These are phyloP conservation scores for Morinoia aosen DNA, from an alignment of 2,888 invertebrate genomes.

Conservation along the genomic window DNA sequence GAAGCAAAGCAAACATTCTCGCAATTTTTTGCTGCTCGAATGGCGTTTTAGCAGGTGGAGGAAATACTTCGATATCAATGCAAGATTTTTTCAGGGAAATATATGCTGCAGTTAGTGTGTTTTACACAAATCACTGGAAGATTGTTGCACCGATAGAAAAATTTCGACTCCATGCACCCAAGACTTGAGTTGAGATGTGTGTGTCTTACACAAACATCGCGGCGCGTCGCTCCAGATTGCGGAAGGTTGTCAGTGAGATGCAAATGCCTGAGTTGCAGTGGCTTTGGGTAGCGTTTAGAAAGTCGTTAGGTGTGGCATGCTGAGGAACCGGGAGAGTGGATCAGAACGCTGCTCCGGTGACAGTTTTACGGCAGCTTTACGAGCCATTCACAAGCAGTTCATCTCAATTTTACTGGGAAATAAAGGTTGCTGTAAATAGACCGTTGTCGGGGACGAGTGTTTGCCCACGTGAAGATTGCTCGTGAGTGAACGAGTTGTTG, in stretches of 20 bases:
- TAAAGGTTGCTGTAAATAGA: conserved; percentile 60
- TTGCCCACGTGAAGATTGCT: conserved; percentile 46
- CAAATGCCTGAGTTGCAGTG: not conserved
- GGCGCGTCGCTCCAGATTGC: not conserved
- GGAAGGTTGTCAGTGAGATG: not conserved
- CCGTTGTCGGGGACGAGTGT: conserved; percentile 52
- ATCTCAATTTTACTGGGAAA: conserved; percentile 67
- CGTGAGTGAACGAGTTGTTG: conserved; percentile 49
- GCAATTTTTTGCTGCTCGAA: not conserved
- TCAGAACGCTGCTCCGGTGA: conserved; percentile 52
- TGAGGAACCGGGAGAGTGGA: not conserved
- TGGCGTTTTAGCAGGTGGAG: not conserved
- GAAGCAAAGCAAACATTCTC: not conserved
- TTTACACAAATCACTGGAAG: not conserved
- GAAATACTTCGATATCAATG: not conserved
- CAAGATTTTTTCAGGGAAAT: not conserved
- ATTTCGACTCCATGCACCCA: not conserved
- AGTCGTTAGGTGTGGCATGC: conserved; percentile 19
- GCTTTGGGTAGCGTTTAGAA: conserved; percentile 25
- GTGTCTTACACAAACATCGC: not conserved
- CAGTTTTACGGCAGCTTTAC: conserved; percentile 61
- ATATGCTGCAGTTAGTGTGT: not conserved
- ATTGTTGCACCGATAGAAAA: not conserved
- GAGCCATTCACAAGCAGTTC: conserved; percentile 62
- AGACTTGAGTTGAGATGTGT: not conserved